These are phyloP conservation scores for Eulithis testata DNA, from an alignment of 2,888 invertebrate genomes.

Conservation along the genomic window DNA sequence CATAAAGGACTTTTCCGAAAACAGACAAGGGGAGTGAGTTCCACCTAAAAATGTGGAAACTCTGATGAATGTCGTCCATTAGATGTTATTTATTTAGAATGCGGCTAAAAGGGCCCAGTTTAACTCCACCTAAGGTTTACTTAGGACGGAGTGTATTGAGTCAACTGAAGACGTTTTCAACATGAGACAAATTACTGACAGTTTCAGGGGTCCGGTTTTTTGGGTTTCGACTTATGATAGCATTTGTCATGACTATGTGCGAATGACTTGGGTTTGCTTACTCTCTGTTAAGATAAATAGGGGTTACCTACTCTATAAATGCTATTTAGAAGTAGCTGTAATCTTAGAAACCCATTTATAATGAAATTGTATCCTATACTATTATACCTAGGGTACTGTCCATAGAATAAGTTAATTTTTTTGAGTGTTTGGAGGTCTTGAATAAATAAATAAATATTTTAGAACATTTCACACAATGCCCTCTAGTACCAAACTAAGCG, in stretches of 20 bases:
- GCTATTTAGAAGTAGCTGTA: too few species aligned
- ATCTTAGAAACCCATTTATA: too few species aligned
- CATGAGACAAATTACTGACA: conserved; percentile 73
- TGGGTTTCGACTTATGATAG: conserved; percentile 74
- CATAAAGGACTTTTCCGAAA: conserved; percentile 67
- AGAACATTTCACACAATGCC: too few species aligned
- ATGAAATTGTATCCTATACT: too few species aligned
- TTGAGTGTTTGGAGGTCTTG: too few species aligned
- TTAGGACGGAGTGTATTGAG: conserved; percentile 82
- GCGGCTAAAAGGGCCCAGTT: conserved; percentile 82
- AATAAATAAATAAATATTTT: too few species aligned
- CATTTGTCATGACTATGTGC: conserved; percentile 71
- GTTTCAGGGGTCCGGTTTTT: conserved; percentile 81
- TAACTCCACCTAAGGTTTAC: conserved; percentile 82
- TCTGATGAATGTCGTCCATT: conserved; percentile 85
- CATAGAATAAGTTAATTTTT: too few species aligned
- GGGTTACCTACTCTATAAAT: background rate
- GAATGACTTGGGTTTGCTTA: conserved; percentile 55
- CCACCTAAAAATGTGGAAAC: conserved; percentile 84
- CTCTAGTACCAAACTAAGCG: too few species aligned
- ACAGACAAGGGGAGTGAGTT: conserved; percentile 78
- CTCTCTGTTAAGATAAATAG: conserved; percentile 22
- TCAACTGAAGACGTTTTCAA: conserved; percentile 79
- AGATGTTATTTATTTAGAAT: conserved; percentile 86
- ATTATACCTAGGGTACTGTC: too few species aligned